Evolutionary conservation across 1,140 invertebrate genomes (phyloP).

Genomic region (Platyscapa corneri): DNA sequence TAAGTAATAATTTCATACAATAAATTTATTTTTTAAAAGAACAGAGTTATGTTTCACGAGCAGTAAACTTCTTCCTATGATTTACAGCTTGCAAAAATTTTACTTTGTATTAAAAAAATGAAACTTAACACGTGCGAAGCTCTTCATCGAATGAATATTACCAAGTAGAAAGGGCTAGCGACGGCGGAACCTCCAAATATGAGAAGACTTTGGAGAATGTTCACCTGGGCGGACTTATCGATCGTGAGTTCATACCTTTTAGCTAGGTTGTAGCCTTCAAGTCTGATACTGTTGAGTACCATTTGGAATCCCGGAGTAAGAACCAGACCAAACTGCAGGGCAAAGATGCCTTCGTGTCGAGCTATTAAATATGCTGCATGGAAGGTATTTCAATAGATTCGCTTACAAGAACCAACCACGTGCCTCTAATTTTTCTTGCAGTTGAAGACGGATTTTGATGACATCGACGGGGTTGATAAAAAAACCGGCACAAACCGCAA

Average conservation of each 20-base stretch:
- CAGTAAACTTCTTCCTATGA: too few species aligned
- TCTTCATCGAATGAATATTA: constrained; percentile 61
- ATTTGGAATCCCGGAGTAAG: constrained; percentile 87
- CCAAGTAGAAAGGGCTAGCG: constrained; percentile 89
- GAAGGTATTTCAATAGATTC: constrained; percentile 79
- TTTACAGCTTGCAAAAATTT: neutral
- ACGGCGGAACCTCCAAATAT: constrained; percentile 85
- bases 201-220: constrained; percentile 79
- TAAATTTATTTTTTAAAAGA: neutral
- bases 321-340: constrained; percentile 91
- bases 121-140: neutral
- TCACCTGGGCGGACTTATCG: constrained; percentile 82
- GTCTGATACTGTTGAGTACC: constrained; percentile 81
- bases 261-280: constrained; percentile 85
- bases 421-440: constrained; percentile 89
- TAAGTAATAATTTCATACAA: neutral
- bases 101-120: neutral
- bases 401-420: constrained; percentile 80
- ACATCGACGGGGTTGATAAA: constrained; percentile 89
- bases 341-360: constrained; percentile 80
- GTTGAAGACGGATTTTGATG: constrained; percentile 92
- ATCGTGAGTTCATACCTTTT: constrained; percentile 82
- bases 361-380: constrained; percentile 81
- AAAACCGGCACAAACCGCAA: constrained; percentile 79
- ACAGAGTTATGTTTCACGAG: neutral